phyloP scores from a whole-genome alignment of 2,888 invertebrate genomes.

The Steinernema carpocapsae region DNA sequence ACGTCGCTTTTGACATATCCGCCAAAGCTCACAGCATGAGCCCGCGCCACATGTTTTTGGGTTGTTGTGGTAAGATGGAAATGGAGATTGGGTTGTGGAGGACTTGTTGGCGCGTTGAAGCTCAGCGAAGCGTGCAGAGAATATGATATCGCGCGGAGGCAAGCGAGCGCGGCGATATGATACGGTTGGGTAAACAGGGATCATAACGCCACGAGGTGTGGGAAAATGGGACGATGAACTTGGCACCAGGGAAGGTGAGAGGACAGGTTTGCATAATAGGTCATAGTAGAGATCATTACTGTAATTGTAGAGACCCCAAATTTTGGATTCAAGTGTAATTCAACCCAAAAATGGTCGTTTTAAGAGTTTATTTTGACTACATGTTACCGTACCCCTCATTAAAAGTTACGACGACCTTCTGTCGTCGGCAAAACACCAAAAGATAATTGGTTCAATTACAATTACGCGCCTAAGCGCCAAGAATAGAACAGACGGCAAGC shows the following conservation, averaged over 20 bases:
- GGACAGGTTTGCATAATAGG: too few relatives aligned
- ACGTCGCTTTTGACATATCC: too few relatives aligned
- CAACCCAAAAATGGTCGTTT: too few relatives aligned
- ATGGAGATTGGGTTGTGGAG: background rate
- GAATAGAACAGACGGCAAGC: background rate
- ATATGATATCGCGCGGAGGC: conserved; percentile 19
- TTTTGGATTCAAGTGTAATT: too few relatives aligned
- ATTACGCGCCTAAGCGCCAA: conserved; percentile 20
- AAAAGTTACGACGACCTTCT: background rate
- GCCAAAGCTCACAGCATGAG: too few relatives aligned
- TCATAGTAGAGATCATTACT: too few relatives aligned
- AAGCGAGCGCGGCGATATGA: conserved; percentile 24
- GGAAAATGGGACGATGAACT: conserved; percentile 33
- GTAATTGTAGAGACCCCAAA: too few relatives aligned
- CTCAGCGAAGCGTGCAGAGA: conserved; percentile 9
- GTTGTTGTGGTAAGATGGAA: too few relatives aligned
- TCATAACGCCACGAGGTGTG: conserved; percentile 30
- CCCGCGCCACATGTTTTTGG: too few relatives aligned
- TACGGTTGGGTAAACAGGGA: conserved; percentile 32
- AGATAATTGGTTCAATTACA: conserved; percentile 33
- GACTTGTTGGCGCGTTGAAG: conserved; percentile 19
- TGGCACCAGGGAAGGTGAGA: background rate
- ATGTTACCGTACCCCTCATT: background rate
- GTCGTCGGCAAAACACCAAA: conserved; percentile 17
- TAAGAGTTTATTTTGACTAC: too few relatives aligned